These are phyloP conservation scores for Struthio camelus DNA, from an alignment of 2,113 vertebrate genomes.

Conservation along the genomic window DNA sequence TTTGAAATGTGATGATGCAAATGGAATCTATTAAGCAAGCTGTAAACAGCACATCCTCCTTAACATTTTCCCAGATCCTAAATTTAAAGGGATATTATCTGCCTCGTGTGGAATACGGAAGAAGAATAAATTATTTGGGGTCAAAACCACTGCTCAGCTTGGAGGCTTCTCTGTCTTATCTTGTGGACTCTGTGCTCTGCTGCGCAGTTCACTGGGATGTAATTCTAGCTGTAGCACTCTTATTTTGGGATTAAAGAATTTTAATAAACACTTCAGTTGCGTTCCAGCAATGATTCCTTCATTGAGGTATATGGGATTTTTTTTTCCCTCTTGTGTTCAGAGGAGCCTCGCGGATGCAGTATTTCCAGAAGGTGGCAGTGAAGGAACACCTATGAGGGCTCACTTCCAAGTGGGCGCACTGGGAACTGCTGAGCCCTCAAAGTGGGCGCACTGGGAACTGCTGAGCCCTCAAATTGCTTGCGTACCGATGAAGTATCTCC, in stretches of 20 bases:
- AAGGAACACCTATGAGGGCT: conserved; percentile 7
- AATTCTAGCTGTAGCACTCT: neutral
- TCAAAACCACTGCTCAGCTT: neutral
- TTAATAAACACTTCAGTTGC: neutral
- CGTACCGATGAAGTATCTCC: conserved; percentile 18
- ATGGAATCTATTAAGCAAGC: neutral
- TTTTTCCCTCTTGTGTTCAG: neutral
- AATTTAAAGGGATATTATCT: neutral
- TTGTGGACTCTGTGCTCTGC: neutral
- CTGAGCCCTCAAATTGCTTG: conserved; percentile 36
- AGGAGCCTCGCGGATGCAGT: neutral
- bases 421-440: conserved; percentile 8
- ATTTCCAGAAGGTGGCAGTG: conserved; percentile 75
- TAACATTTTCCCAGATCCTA: neutral
- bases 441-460: neutral
- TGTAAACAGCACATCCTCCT: neutral
- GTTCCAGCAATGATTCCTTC: neutral
- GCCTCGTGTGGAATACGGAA: neutral
- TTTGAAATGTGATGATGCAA: neutral
- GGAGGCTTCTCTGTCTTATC: neutral
- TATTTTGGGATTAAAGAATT: neutral
- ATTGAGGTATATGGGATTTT: neutral
- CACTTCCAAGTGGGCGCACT: neutral
- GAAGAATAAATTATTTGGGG: neutral
- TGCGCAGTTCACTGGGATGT: neutral